Evolutionary conservation across 2,797 vertebrate genomes (phyloP).

Genomic region (Myiothlypis coronata): DNA sequence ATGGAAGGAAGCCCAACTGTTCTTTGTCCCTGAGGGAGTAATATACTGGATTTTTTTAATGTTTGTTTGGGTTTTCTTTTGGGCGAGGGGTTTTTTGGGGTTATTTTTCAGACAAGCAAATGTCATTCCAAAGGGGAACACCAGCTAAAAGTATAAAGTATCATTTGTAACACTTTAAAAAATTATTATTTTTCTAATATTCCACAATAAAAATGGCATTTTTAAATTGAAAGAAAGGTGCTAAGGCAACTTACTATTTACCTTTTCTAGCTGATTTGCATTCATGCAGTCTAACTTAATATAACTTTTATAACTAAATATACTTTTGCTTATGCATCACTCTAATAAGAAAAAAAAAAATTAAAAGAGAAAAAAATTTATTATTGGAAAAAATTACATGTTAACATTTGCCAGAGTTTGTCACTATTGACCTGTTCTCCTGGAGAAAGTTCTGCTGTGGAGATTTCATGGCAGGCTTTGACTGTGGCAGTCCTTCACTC

Average conservation of each 20-base stretch:
- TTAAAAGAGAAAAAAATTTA: background rate
- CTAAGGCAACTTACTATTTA: background rate
- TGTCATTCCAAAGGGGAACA: background rate
- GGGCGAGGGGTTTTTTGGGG: fast-evolving
- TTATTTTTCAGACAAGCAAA: background rate
- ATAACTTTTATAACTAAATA: background rate
- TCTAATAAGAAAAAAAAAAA: background rate
- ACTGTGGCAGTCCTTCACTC: background rate
- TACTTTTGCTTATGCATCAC: background rate
- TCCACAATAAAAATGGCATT: background rate
- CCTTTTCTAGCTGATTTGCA: background rate
- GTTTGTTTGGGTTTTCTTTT: background rate
- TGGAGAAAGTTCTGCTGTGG: background rate
- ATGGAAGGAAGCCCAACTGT: background rate
- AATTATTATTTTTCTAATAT: background rate
- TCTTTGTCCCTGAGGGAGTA: background rate
- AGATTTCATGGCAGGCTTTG: background rate
- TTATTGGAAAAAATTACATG: background rate
- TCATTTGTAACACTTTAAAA: background rate
- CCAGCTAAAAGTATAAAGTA: background rate
- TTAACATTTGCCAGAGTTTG: background rate
- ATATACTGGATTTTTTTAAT: fast-evolving
- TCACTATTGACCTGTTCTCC: background rate
- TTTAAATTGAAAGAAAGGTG: background rate
- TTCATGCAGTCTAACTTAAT: background rate